phyloP scores from a whole-genome alignment of 1,140 invertebrate species.

The Coenobita brevimanus region DNA sequence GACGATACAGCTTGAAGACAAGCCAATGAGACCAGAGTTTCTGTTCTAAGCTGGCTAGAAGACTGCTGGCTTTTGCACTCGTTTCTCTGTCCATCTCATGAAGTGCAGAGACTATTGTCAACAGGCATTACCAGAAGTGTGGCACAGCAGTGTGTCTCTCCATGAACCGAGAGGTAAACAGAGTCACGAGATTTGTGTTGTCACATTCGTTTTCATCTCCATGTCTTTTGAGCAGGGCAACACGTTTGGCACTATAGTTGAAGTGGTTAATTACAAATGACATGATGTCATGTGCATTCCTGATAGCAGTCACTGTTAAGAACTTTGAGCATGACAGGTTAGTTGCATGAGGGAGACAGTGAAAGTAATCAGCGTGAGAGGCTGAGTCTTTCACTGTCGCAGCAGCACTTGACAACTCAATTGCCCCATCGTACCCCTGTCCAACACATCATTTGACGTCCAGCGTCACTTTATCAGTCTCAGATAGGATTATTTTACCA shows the following conservation, averaged over 20 bases:
- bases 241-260: constrained; percentile 25
- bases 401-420: constrained; percentile 3
- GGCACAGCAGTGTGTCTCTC: neutral
- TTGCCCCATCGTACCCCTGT: constrained; percentile 27
- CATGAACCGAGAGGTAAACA: neutral
- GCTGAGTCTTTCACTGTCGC: neutral
- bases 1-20: constrained; percentile 8
- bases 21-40: constrained; percentile 14
- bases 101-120: constrained; percentile 15
- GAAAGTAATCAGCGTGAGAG: constrained; percentile 1
- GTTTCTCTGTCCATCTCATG: constrained; percentile 30
- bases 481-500: constrained; percentile 30
- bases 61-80: constrained; percentile 20
- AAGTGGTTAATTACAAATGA: constrained; percentile 5
- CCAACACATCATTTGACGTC: constrained; percentile 18
- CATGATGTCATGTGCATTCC: constrained; percentile 24
- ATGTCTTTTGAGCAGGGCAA: constrained; percentile 12
- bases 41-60: constrained; percentile 20
- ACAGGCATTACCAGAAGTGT: constrained; percentile 1
- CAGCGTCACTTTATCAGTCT: constrained; percentile 3
- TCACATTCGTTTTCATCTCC: constrained; percentile 14
- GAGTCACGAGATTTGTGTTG: constrained; percentile 5
- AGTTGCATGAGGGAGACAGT: constrained; percentile 9
- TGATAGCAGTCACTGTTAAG: constrained; percentile 5
- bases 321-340: constrained; percentile 19